Evolutionary conservation across 2,113 vertebrate species (phyloP), one percentile per base, ranked within the genome.

Genomic region (Megaceryle maxima): DNA sequence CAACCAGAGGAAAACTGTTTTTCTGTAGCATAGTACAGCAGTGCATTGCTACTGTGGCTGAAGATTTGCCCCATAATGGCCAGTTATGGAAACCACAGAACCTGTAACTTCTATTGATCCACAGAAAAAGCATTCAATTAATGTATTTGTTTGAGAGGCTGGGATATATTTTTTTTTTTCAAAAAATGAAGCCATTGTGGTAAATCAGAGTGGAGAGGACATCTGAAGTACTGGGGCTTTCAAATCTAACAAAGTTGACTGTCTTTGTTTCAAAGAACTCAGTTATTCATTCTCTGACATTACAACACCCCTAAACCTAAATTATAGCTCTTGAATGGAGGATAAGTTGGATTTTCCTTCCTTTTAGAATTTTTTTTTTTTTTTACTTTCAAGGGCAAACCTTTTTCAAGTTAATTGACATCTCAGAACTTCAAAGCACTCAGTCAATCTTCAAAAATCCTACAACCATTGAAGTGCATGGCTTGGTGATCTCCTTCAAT

Each of bases 391-490:
- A 79, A 91, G 41, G 6, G 29, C 18, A 92, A 75, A 53, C 16
- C 10, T 59, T 83, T 90, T 91, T 25, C 62, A 51, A 76, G 44
- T 5, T 86, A 91, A 88, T 63, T 88, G 73, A 63, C 80, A 82
- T 59, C 41, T 70, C n/a, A 63, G 51, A 87, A 74, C 46, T 81
- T 86, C 55, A 97, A 97, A 95, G 70, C 21, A 67, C 59, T 72
- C 44, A 41, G 51, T 68, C 74, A 50, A 10, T 69, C 75, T 92
- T 85, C 67, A 95, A 78, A 85, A 90, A 67, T 60, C 56, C 37
- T 82, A 39, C 46, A 44, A 59, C 89, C 46, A 72, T 78, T 10
- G 84, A 83, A 79, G n/a, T 68, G 13, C 18, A 46, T 63, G 41
- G 19, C 19, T 56, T 63, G 55, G 37, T 82, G 51, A 72, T 48